Base-by-base conservation (phyloP, 2,113 vertebrate species). In the Mystacornis crossleyi region DNA sequence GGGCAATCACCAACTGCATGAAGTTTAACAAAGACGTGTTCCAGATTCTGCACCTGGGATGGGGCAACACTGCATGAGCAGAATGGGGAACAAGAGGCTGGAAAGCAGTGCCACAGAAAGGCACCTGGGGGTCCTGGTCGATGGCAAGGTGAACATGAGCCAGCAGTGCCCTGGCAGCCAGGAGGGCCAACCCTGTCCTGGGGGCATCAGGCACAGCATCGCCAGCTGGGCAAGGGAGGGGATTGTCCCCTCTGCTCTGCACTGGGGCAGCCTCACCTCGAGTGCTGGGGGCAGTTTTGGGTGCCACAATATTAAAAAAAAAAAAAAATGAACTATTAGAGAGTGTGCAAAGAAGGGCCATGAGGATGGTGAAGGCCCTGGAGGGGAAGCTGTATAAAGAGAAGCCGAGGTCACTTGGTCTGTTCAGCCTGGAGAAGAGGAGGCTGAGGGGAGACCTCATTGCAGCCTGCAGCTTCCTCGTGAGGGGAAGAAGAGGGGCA, bases 231-330 rank as follows among this genome's bases (percentile, higher is more conserved):
- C 50, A 55, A 65, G 60, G 60, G 42, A 57, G 60, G n/a, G 42
- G 34, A 66, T 66, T 57, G 34, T 86, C 51, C 61, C 0, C 34
- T 50, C 71, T 85, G 61, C 43, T 57, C 61, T 58, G 71, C 1
- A 0, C 53, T 75, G 61, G 36, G 20, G 3, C 0, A 0, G 36
- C 51, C 51, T 66, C 31, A 14, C 25, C 34, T 53, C 2, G 0
- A 50, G 13, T 10, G 10, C 38, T 72, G 67, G 16, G 29, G 38
- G 4, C 20, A 72, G 11, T 0, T 43, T 8, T 34, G 26, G 29
- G 18, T 26, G 45, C 5, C 10, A 33, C 25, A 36, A 8, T 31
- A 4, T 0, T 21, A 31, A 2, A 33, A 43, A 26, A 31, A 2
- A 33, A 43, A 33, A 8, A 12, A 1, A 67, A 2, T n/a, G 3